Conservation (phyloP, 2,888 invertebrate species). For the Marasmarcha lunaedactyla region DNA sequence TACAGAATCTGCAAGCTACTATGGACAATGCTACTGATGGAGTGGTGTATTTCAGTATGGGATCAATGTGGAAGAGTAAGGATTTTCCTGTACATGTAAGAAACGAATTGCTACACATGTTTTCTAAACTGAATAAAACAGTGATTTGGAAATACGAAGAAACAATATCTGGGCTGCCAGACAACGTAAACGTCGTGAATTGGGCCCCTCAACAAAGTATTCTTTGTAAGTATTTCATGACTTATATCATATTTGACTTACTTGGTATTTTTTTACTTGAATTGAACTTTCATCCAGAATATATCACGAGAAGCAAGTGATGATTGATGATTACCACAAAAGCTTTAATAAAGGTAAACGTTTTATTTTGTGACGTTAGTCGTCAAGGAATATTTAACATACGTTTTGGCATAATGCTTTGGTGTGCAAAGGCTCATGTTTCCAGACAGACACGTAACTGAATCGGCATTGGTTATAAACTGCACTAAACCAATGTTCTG, state of each 20-base stretch:
- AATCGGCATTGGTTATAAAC: too few species aligned
- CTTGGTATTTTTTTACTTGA: neutral
- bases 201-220: constrained; percentile 29
- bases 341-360: too few species aligned
- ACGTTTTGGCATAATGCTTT: too few species aligned
- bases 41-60: constrained; percentile 31
- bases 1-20: too few species aligned
- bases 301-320: too few species aligned
- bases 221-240: constrained; percentile 18
- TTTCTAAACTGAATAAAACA: constrained; percentile 27
- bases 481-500: too few species aligned
- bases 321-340: too few species aligned
- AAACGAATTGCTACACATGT: constrained; percentile 20
- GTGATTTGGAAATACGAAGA: constrained; percentile 34
- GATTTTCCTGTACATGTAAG: constrained; percentile 19
- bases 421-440: too few species aligned
- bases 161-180: constrained; percentile 17
- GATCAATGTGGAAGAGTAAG: constrained; percentile 24
- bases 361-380: too few species aligned
- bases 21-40: constrained; percentile 25
- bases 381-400: too few species aligned
- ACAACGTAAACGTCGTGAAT: constrained; percentile 26
- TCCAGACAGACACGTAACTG: too few species aligned
- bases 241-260: too few species aligned
- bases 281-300: neutral